phyloP scores from a whole-genome alignment of 1,140 invertebrate genomes.

The Zaprionus ornatus region DNA sequence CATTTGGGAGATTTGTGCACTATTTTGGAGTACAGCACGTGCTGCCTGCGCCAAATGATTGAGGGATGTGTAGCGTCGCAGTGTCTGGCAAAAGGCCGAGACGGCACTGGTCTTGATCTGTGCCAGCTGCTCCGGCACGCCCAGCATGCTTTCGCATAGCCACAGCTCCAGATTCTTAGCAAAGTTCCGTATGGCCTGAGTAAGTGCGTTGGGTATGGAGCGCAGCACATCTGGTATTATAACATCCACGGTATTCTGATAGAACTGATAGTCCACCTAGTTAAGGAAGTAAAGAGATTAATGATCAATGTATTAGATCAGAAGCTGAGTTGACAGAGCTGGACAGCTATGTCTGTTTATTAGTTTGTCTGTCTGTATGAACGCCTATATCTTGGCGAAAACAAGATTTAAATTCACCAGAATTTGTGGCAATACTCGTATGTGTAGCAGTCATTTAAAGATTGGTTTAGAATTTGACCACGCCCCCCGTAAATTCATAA shows the following conservation, averaged over 20 bases:
- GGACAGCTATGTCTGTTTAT: too few species aligned
- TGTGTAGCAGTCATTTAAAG: too few species aligned
- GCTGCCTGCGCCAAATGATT: constrained; percentile 98
- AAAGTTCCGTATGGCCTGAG: constrained; percentile 97
- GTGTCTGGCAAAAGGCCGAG: constrained; percentile 96
- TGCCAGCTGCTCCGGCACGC: constrained; percentile 93
- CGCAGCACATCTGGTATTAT: constrained; percentile 97
- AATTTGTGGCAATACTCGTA: too few species aligned
- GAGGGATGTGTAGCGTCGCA: constrained; percentile 98
- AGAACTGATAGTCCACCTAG: constrained; percentile 95
- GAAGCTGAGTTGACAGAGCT: too few species aligned
- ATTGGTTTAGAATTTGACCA: too few species aligned
- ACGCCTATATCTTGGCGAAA: too few species aligned
- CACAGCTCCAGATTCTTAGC: constrained; percentile 95
- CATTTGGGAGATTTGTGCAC: constrained; percentile 98
- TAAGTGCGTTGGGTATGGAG: constrained; percentile 96
- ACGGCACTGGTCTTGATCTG: constrained; percentile 94
- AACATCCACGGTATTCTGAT: constrained; percentile 97
- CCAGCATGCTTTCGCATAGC: constrained; percentile 93
- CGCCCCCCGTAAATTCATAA: too few species aligned
- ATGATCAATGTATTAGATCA: too few species aligned
- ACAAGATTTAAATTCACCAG: too few species aligned
- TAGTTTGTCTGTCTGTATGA: too few species aligned
- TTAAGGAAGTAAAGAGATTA: constrained; percentile 5
- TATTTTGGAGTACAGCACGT: constrained; percentile 97